Evolutionary conservation across 2,797 vertebrate species (phyloP).

Genomic region (Euphonia xanthogaster): DNA sequence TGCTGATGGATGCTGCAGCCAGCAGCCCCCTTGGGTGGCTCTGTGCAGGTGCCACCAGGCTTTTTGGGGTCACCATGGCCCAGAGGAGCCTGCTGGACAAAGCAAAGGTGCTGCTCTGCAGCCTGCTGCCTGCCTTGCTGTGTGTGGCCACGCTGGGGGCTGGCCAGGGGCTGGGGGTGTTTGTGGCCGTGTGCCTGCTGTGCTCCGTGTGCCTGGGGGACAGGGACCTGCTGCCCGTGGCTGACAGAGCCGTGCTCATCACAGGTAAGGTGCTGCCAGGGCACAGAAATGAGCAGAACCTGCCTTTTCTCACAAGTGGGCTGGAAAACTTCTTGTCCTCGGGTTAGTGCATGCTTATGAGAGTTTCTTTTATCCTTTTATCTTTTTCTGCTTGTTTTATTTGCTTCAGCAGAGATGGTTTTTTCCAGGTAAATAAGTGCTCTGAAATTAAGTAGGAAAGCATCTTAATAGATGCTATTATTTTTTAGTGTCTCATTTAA

Average conservation of each 20-base stretch:
- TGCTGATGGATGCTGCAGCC: constrained; percentile 18
- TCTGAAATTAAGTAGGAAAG: constrained; percentile 11
- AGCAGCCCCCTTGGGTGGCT: constrained; percentile 3
- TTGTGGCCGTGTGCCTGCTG: background rate
- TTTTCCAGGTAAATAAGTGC: background rate
- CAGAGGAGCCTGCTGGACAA: background rate
- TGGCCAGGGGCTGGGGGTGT: constrained; percentile 27
- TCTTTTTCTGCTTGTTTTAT: background rate
- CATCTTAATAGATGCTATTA: background rate
- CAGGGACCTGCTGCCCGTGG: constrained; percentile 58
- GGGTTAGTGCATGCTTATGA: background rate
- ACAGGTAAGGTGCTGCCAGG: constrained; percentile 71
- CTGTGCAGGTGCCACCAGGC: background rate
- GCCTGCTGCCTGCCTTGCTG: constrained; percentile 8
- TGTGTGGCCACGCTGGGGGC: background rate
- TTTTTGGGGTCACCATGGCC: background rate
- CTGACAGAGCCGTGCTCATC: constrained; percentile 71
- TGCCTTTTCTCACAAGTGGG: background rate
- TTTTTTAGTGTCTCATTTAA: constrained; percentile 19
- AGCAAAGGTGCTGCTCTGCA: background rate
- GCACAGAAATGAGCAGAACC: accelerated
- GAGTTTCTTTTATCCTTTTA: background rate
- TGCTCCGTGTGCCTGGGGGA: background rate
- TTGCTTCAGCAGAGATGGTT: background rate
- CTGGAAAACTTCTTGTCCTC: background rate